Evolutionary conservation across 2,888 invertebrate species (phyloP).

Genomic region (Abrostola tripartita): DNA sequence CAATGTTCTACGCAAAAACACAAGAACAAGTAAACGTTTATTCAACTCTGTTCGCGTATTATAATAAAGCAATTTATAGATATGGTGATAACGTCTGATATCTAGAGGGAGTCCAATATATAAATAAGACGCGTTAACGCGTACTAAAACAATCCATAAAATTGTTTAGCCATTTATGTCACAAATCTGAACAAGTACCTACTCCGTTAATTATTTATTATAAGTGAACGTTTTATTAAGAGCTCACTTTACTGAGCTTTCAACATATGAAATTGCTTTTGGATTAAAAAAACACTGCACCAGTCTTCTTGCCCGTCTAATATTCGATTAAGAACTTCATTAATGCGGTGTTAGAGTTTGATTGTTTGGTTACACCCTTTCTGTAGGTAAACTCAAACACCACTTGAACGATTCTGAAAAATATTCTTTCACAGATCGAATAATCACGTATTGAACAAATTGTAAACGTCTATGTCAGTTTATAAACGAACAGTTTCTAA

Average conservation of each 20-base stretch:
- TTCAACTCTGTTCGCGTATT: constrained; percentile 71
- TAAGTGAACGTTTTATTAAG: constrained; percentile 4
- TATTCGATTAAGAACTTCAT: no score
- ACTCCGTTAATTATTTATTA: constrained; percentile 23
- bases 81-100: constrained; percentile 82
- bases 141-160: constrained; percentile 18
- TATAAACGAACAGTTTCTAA: no score
- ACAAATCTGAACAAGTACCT: constrained; percentile 38
- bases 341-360: no score
- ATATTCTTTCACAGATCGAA: no score
- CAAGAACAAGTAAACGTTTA: constrained; percentile 71
- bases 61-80: constrained; percentile 81
- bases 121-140: constrained; percentile 59
- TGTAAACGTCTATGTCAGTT: no score
- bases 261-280: no score
- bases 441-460: no score
- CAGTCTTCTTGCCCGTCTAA: no score
- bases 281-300: no score
- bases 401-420: no score
- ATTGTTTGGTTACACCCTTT: no score
- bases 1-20: constrained; percentile 51
- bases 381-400: no score
- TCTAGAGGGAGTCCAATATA: constrained; percentile 76
- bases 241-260: background rate
- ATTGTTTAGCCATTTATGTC: constrained; percentile 24